Base-by-base conservation (phyloP, 1,140 invertebrate species). In the Tetranychus urticae region DNA sequence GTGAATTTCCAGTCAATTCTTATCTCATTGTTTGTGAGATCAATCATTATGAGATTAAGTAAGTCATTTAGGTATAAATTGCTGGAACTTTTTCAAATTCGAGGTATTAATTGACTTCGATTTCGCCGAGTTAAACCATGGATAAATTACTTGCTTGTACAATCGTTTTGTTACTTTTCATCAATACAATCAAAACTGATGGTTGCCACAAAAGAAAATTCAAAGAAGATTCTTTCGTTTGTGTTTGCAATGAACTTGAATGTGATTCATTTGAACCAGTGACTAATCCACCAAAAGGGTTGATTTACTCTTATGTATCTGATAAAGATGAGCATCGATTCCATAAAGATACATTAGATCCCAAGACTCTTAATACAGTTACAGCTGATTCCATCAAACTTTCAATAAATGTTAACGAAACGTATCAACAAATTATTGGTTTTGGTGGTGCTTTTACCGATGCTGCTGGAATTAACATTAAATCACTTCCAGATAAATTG, bases 371-470 rank as follows among this genome's bases (percentile, higher is more conserved):
- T 56, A 3, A 56, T 33, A 7, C 3, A 8, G 8, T 34, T 3
- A 36, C 8, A 4, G 12, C 8, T 36, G 8, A 33, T 37, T 56
- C 8, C 6, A 5, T 36, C 36, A 34, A 34, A 36, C 14, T 2
- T 2, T 31, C 33, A 13, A 55, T 31, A 3, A 55, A 31, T 56
- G 37, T 31, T 36, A 4, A 33, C 2, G 33, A 56, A 10, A 36
- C 3, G 0, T 35, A 37, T 13, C 55, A 56, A 56, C 34, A 36
- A 23, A 71, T 79, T 23, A 62, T 79, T 59, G 88, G 88, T 0
- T 91, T 88, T 70, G 88, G 88, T 0, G 87, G 84, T 14, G 84
- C 88, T 1, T 86, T 90, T 63, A 92, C 88, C 0, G 89, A 92
- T 70, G 73, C 88, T 0, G 79, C 82, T 2, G 81, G 80, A 1